Evolutionary conservation across 2,113 vertebrate genomes (phyloP).

Genomic region (Eurystomus gularis): DNA sequence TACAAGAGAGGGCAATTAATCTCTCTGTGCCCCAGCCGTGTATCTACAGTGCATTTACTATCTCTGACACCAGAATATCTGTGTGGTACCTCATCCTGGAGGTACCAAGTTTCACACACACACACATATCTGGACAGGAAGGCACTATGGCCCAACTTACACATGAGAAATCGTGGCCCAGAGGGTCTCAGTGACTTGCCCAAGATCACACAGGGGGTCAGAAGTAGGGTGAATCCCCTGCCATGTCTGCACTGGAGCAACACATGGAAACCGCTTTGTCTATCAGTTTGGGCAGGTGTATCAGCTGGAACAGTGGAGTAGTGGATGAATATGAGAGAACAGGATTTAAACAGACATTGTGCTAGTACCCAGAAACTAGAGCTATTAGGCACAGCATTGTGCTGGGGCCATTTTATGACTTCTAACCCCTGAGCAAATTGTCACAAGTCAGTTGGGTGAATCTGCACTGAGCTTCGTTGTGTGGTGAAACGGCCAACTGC

Average conservation of each 20-base stretch:
- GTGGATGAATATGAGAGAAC: not conserved
- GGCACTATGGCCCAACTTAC: not conserved
- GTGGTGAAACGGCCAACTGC: not conserved
- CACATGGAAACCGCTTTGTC: accelerated
- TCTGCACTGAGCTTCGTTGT: not conserved
- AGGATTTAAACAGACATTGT: not conserved
- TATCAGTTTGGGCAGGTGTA: not conserved
- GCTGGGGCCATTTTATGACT: not conserved
- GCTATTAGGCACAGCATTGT: not conserved
- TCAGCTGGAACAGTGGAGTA: not conserved
- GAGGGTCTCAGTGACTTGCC: not conserved
- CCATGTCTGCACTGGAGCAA: not conserved
- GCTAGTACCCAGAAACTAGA: not conserved
- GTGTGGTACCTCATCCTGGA: not conserved
- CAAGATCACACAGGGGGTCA: not conserved
- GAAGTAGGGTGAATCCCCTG: not conserved
- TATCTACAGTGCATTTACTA: not conserved
- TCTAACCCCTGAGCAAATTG: not conserved
- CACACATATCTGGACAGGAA: not conserved
- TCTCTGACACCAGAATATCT: not conserved
- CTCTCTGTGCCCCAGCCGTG: accelerated
- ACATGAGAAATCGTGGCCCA: accelerated
- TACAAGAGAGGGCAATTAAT: not conserved
- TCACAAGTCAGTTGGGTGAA: not conserved
- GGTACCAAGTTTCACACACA: accelerated